Conservation (phyloP, 2,888 invertebrate genomes). For the Tanypteryx hageni region DNA sequence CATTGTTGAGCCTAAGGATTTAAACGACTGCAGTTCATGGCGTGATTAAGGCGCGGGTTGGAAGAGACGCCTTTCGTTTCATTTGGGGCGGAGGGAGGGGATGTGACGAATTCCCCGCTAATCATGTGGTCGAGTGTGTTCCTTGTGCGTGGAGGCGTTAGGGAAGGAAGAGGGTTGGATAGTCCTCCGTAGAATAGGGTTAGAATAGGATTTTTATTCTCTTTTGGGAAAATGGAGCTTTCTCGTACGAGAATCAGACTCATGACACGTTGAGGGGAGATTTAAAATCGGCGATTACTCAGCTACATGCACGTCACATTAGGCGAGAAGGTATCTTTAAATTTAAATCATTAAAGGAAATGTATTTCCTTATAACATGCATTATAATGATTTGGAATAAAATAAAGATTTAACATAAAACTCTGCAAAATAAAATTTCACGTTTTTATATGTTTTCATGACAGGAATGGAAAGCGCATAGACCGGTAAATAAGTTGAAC, state of each 20-base stretch:
- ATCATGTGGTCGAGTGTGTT: constrained; percentile 11
- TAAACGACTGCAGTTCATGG: constrained; percentile 6
- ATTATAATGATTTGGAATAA: too few relatives aligned
- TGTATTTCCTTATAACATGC: too few relatives aligned
- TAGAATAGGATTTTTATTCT: neutral
- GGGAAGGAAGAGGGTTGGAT: neutral
- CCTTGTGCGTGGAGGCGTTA: neutral
- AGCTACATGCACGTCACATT: neutral
- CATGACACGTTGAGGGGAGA: neutral
- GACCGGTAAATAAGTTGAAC: too few relatives aligned
- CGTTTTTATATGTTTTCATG: too few relatives aligned
- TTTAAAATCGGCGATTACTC: neutral
- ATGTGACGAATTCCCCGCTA: neutral
- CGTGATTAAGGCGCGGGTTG: constrained; percentile 24
- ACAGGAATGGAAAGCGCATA: too few relatives aligned
- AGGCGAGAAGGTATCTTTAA: neutral
- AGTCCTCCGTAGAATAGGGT: too few relatives aligned
- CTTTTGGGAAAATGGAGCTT: neutral
- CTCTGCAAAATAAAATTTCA: too few relatives aligned
- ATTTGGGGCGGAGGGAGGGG: neutral
- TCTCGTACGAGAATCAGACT: neutral
- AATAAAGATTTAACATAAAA: too few relatives aligned
- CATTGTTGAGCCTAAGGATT: constrained; percentile 11
- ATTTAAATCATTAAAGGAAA: too few relatives aligned
- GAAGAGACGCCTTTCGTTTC: neutral